Conservation (phyloP, 1,140 invertebrate genomes). For the Doryteuthis pealeii region DNA sequence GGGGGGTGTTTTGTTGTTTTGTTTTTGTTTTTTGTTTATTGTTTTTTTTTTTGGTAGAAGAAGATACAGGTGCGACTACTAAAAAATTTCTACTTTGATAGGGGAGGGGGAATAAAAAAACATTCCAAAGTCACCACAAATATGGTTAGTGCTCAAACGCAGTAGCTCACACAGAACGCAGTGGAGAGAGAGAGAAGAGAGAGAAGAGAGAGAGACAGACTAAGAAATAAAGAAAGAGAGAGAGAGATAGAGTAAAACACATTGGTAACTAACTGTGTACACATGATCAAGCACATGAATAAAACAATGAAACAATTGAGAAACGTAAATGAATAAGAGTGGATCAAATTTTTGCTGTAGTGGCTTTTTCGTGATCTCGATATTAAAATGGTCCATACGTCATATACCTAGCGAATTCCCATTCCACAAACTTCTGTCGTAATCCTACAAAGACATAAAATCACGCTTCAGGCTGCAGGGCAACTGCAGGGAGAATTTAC, state of each 20-base stretch:
- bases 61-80: neutral
- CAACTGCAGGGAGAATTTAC: constrained; percentile 3
- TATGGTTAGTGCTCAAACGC: constrained; percentile 12
- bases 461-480: constrained; percentile 14
- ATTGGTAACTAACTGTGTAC: constrained; percentile 6
- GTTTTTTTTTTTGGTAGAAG: too few species aligned
- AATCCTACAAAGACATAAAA: constrained; percentile 34
- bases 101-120: neutral
- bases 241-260: neutral
- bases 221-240: too few species aligned
- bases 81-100: constrained; percentile 13
- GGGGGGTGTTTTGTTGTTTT: too few species aligned
- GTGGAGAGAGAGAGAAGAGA: too few species aligned
- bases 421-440: constrained; percentile 34
- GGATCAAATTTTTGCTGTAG: constrained; percentile 6
- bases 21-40: too few species aligned
- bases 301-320: neutral
- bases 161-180: constrained; percentile 12
- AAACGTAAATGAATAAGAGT: constrained; percentile 10
- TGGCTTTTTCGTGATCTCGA: constrained; percentile 8
- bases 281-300: constrained; percentile 15
- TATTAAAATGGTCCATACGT: constrained; percentile 21
- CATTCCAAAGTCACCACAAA: constrained; percentile 11
- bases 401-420: constrained; percentile 31
- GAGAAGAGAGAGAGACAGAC: too few species aligned